Base-by-base conservation (phyloP, 2,888 invertebrate species). In the Synergus itoensis region DNA sequence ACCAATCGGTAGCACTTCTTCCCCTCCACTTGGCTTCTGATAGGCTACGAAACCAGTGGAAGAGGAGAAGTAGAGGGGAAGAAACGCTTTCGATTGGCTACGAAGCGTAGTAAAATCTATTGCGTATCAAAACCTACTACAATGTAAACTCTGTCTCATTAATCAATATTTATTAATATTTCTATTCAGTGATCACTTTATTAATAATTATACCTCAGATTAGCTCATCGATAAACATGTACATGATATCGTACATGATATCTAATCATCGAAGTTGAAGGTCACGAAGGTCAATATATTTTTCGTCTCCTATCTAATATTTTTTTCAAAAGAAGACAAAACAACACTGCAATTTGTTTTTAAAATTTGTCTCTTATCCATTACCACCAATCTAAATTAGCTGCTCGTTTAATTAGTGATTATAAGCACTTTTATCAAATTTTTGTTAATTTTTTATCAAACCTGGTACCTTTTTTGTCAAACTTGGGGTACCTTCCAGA, bases 141-240 rank as follows among this genome's bases (percentile, higher is more conserved):
- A 5, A 0, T 36, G 36, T 36, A 36, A 36, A 36, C n/a, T n/a
- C n/a, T n/a, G n/a, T n/a, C n/a, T n/a, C n/a, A n/a, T n/a, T n/a
- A n/a, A n/a, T n/a, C n/a, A n/a, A n/a, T n/a, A 48, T n/a, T n/a
- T n/a, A 9, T 53, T 53, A 57, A 57, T 18, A 57, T 57, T 11
- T 11, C 11, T 57, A 9, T 9, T 7, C 57, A 18, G 3, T 57
- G 11, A 57, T 18, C 9, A 18, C 18, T 2, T 57, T 0, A 65
- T 43, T 65, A 43, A 65, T 41, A 65, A 65, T 18, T 65, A 41
- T 18, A 12, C 8, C 8, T 65, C 5, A 41, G 65, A 65, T 65
- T 65, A 41, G 18, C 65, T 40, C 41, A n/a, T 65, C 18, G 18
- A 65, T 43, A 41, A 65, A 43, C 18, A n/a, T n/a, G 36, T 5